Evolutionary conservation across 2,888 invertebrate species (phyloP).

Genomic region (Erebia epiphron): DNA sequence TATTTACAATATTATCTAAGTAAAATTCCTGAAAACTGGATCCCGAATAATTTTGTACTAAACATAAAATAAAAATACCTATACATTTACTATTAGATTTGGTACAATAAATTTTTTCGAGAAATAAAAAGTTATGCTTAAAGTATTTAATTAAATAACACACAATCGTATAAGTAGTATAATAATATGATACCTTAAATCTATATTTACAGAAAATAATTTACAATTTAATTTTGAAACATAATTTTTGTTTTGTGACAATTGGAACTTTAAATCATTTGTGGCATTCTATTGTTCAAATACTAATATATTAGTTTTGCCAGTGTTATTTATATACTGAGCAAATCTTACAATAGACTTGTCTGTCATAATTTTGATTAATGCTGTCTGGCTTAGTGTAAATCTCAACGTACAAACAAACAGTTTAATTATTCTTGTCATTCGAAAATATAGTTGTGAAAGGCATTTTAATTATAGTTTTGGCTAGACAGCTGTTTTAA

Average conservation of each 20-base stretch:
- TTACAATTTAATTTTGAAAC: slow-evolving; percentile 26
- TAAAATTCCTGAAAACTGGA: slow-evolving; percentile 28
- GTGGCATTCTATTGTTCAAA: slow-evolving; percentile 8
- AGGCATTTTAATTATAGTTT: neutral
- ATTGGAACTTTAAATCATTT: slow-evolving; percentile 13
- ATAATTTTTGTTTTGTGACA: neutral
- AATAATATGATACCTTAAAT: slow-evolving; percentile 17
- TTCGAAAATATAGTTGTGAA: slow-evolving; percentile 6
- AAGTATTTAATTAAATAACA: slow-evolving; percentile 30
- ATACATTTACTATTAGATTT: slow-evolving; percentile 31
- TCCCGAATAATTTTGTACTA: slow-evolving; percentile 53
- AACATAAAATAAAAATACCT: slow-evolving; percentile 39
- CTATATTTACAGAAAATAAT: slow-evolving; percentile 38
- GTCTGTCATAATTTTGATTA: slow-evolving; percentile 24
- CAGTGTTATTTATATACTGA: slow-evolving; percentile 12
- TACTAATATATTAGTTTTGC: neutral
- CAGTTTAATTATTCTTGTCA: slow-evolving; percentile 22
- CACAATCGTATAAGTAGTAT: slow-evolving; percentile 16
- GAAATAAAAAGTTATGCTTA: slow-evolving; percentile 6
- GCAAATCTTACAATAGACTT: slow-evolving; percentile 12
- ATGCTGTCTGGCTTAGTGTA: slow-evolving; percentile 11
- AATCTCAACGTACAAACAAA: slow-evolving; percentile 15
- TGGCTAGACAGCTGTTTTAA: neutral
- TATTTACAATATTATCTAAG: slow-evolving; percentile 52
- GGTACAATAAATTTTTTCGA: slow-evolving; percentile 31